Conservation (phyloP, 2,888 invertebrate genomes). For the Chymomyza caudatula region DNA sequence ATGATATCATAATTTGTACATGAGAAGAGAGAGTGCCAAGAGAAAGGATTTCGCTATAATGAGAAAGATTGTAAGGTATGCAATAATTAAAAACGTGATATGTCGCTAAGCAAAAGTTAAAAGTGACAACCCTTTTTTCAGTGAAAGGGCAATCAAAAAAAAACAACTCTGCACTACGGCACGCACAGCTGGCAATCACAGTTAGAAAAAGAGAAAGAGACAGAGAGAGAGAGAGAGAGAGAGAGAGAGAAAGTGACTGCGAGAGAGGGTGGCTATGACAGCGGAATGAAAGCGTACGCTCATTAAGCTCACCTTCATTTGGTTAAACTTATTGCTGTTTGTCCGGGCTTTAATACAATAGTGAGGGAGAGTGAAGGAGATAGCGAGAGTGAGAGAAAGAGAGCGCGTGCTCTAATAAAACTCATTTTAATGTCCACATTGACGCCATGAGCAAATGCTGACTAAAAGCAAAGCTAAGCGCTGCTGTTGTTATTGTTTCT, state of each 20-base stretch:
- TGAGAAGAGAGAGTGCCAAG: too few species aligned
- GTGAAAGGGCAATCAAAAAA: not conserved
- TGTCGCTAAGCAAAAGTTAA: not conserved
- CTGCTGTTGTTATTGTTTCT: not conserved
- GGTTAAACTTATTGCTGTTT: not conserved
- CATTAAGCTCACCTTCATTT: not conserved
- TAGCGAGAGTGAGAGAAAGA: not conserved
- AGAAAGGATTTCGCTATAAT: too few species aligned
- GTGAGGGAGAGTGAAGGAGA: too few species aligned
- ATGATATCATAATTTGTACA: too few species aligned
- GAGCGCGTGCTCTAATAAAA: slow-evolving; percentile 3
- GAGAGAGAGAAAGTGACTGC: not conserved
- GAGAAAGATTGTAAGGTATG: too few species aligned
- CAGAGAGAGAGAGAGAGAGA: not conserved
- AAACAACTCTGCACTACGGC: not conserved
- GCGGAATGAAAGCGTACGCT: not conserved
- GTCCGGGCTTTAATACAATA: not conserved
- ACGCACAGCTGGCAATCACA: slow-evolving; percentile 2
- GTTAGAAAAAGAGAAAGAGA: not conserved
- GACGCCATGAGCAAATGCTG: slow-evolving; percentile 1
- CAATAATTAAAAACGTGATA: slow-evolving; percentile 6
- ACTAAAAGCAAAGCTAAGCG: not conserved
- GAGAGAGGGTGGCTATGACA: too few species aligned
- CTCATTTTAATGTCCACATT: slow-evolving; percentile 1
- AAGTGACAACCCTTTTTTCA: not conserved